phyloP scores from a whole-genome alignment of 2,113 vertebrate genomes.

The Sapayoa aenigma region DNA sequence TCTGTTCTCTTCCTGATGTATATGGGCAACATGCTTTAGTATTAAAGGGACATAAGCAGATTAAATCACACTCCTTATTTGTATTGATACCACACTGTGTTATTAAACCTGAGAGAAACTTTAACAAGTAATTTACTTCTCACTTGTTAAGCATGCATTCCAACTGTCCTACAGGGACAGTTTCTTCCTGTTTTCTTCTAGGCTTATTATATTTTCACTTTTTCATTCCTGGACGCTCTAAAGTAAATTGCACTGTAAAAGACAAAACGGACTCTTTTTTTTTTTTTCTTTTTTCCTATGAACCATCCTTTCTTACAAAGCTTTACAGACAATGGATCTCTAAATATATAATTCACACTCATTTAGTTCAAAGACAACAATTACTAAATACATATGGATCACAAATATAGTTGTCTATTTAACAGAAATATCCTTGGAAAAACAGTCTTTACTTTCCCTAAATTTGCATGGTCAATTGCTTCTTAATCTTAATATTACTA shows the following conservation, averaged over 20 bases:
- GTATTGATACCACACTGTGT: constrained; percentile 59
- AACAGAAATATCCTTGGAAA: neutral
- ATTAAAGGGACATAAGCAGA: constrained; percentile 39
- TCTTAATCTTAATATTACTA: neutral
- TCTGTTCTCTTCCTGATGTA: constrained; percentile 28
- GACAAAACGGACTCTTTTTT: neutral
- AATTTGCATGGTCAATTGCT: neutral
- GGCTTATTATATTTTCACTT: constrained; percentile 26
- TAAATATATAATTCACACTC: neutral
- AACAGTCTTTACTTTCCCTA: neutral
- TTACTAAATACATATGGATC: neutral
- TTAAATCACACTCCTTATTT: constrained; percentile 65
- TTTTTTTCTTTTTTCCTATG: neutral
- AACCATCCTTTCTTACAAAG: neutral
- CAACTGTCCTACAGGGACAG: constrained; percentile 43
- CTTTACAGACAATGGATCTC: neutral
- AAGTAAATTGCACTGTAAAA: neutral
- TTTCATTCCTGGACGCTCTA: constrained; percentile 29
- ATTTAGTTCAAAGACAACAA: neutral
- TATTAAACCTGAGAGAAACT: constrained; percentile 69
- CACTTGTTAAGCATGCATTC: constrained; percentile 40
- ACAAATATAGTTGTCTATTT: neutral
- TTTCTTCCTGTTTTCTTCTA: constrained; percentile 20
- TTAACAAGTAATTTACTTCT: constrained; percentile 61
- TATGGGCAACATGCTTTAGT: constrained; percentile 41